These are phyloP conservation scores for Orycteropus afer DNA, from an alignment of 2,113 vertebrate genomes.

Conservation along the genomic window DNA sequence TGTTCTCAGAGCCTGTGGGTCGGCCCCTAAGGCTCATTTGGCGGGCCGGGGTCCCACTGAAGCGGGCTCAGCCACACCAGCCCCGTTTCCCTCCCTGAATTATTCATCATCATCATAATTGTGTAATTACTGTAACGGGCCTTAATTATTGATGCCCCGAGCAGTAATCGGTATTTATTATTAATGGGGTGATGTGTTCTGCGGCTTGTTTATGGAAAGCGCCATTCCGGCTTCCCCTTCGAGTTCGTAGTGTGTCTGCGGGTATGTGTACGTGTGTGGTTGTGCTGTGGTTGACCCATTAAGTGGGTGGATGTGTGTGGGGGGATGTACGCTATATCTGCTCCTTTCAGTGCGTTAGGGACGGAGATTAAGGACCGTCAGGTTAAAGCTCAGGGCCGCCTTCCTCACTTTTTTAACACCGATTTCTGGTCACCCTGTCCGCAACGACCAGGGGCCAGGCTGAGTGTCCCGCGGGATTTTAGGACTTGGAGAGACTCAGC, in stretches of 20 bases:
- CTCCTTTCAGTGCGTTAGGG: neutral
- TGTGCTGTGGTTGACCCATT: neutral
- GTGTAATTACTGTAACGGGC: constrained; percentile 94
- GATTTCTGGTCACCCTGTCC: neutral
- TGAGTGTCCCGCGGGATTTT: neutral
- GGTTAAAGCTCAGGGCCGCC: neutral
- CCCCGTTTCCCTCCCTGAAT: constrained; percentile 89
- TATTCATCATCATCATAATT: constrained; percentile 96
- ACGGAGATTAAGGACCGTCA: neutral
- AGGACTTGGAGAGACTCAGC: fast-evolving
- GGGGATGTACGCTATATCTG: neutral
- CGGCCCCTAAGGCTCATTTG: neutral
- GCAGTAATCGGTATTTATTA: constrained; percentile 93
- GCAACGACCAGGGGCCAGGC: neutral
- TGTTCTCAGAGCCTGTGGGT: neutral
- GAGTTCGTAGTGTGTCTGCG: neutral
- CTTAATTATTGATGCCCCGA: constrained; percentile 96
- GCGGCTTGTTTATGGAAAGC: constrained; percentile 88
- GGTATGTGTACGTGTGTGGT: neutral
- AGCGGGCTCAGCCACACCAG: constrained; percentile 45
- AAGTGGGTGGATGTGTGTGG: neutral
- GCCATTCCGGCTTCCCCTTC: neutral
- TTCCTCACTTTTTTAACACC: neutral
- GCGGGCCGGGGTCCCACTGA: neutral
- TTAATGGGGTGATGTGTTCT: constrained; percentile 91